phyloP scores from a whole-genome alignment of 2,113 vertebrate genomes.

The Onychorhynchus coronatus region DNA sequence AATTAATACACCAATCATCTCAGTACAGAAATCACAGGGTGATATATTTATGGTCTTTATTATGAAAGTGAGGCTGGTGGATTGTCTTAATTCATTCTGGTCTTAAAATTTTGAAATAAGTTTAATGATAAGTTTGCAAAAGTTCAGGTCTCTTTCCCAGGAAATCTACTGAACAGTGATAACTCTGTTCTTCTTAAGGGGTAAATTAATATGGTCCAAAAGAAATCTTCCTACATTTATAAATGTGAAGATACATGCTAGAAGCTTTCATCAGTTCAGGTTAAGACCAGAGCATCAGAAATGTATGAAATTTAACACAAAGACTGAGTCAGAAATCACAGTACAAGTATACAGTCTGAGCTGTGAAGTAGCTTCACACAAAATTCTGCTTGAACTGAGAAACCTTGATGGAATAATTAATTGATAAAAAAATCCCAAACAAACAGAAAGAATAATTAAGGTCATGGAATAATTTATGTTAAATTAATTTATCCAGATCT shows the following conservation, averaged over 20 bases:
- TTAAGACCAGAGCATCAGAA: not conserved
- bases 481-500: not conserved
- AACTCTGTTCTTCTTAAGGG: not conserved
- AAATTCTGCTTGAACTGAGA: not conserved
- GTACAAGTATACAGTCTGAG: not conserved
- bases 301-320: not conserved
- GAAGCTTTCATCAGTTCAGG: not conserved
- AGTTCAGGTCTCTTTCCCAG: not conserved
- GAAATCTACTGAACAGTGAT: not conserved
- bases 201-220: not conserved
- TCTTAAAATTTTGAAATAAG: not conserved
- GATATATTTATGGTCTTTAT: not conserved
- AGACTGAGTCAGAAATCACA: not conserved
- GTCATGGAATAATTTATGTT: not conserved
- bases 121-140: not conserved
- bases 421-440: not conserved
- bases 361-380: not conserved
- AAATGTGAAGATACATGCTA: not conserved
- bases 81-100: not conserved
- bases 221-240: not conserved
- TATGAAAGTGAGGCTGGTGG: not conserved
- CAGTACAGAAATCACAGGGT: not conserved
- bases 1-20: not conserved
- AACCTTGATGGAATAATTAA: not conserved
- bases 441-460: not conserved